Base-by-base conservation (phyloP, 2,113 vertebrate genomes). In the Microtus ochrogaster region DNA sequence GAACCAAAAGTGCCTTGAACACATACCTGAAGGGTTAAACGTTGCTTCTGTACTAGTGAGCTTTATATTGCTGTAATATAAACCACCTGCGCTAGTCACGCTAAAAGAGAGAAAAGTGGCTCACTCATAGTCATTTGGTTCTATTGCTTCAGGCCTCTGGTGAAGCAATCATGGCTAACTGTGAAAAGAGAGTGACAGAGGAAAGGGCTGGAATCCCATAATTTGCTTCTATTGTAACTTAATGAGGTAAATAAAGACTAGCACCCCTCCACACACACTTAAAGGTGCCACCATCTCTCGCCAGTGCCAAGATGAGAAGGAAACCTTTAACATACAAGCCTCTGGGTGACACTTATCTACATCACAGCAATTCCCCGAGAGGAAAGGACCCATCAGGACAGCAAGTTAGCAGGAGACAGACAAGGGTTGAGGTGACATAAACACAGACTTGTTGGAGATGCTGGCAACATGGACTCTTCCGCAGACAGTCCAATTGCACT, bases 1-100 rank as follows among this genome's bases (percentile, higher is more conserved):
- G 7, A 79, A 79, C 33, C 49, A 24, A 68, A 94, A 96, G 14
- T 41, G 78, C 33, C 58, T 70, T 92, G 52, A 83, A 89, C 76
- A 78, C 26, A 36, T 79, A 81, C 58, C 41, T 21, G 44, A 94
- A 49, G 13, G 14, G 22, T 77, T 52, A 16, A 7, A 89, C 11
- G 41, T 77, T 47, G 55, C 12, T 17, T 12, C 52, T 61, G 9
- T n/a, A 14, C 61, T 63, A 72, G 49, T 61, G 12, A 44, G 28
- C 7, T 82, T 70, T 73, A 22, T 7, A 7, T 44, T 55, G n/a
- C 47, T 41, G 0, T 17, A 78, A 77, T 22, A 39, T 22, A 39
- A 52, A 41, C 21, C 19, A 12, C 17, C 76, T 4, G 12, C 68
- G 44, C 28, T 55, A 33, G 61, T 79, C 76, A 68, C 21, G 22